Evolutionary conservation across 2,888 invertebrate genomes (phyloP).

Genomic region (Diaperis boleti): DNA sequence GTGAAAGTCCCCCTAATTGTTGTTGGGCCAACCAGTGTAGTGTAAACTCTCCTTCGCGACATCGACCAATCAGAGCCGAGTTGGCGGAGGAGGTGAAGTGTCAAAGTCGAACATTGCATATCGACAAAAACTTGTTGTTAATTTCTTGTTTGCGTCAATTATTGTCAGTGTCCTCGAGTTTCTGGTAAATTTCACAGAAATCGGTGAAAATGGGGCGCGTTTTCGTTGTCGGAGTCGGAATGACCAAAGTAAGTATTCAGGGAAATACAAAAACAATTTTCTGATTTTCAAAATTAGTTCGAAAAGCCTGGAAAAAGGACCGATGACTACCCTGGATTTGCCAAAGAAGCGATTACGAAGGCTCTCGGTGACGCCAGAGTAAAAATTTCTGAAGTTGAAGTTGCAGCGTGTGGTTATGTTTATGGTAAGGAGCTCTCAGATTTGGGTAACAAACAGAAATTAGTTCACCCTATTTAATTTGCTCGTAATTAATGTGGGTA

Average conservation of each 20-base stretch:
- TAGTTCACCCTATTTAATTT: too few relatives aligned
- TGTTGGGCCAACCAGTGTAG: background rate
- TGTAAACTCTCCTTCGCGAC: background rate
- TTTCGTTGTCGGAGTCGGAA: constrained; percentile 95
- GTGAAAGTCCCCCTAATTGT: constrained; percentile 29
- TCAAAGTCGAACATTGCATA: constrained; percentile 37
- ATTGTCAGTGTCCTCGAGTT: background rate
- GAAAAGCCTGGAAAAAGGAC: constrained; percentile 89
- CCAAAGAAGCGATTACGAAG: constrained; percentile 90
- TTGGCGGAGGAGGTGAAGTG: constrained; percentile 20
- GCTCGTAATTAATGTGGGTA: too few relatives aligned
- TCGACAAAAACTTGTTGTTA: constrained; percentile 6
- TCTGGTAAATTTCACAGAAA: background rate
- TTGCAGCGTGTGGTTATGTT: constrained; percentile 93
- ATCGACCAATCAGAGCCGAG: constrained; percentile 23
- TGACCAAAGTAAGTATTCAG: constrained; percentile 87
- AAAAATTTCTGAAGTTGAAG: constrained; percentile 81
- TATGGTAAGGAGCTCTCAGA: constrained; percentile 71
- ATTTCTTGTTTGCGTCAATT: constrained; percentile 22
- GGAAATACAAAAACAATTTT: too few relatives aligned
- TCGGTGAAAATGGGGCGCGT: constrained; percentile 69
- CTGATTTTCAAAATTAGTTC: constrained; percentile 72
- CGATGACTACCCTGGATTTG: constrained; percentile 95
- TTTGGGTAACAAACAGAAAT: too few relatives aligned
- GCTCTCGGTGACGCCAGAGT: constrained; percentile 89